phyloP scores from a whole-genome alignment of 2,888 invertebrate genomes.

The Celastrina argiolus region DNA sequence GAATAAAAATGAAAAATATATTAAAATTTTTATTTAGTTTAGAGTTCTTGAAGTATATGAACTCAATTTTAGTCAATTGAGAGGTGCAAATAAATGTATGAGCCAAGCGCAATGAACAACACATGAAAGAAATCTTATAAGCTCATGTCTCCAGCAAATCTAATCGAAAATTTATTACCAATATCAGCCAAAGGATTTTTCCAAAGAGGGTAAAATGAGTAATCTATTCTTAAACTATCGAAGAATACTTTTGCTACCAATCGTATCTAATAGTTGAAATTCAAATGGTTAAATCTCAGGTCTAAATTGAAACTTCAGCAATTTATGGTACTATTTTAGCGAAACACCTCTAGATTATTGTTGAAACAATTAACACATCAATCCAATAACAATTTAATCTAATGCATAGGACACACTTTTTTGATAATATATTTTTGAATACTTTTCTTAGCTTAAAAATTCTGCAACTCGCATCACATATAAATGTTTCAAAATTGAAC shows the following conservation, averaged over 20 bases:
- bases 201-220: slow-evolving; percentile 24
- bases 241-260: slow-evolving; percentile 25
- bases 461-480: background rate
- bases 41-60: slow-evolving; percentile 16
- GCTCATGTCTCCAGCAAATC: slow-evolving; percentile 24
- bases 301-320: slow-evolving; percentile 29
- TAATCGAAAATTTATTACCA: slow-evolving; percentile 22
- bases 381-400: slow-evolving; percentile 30
- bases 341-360: slow-evolving; percentile 28
- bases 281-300: slow-evolving; percentile 22
- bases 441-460: background rate
- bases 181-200: slow-evolving; percentile 25
- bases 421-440: background rate
- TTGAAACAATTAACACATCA: slow-evolving; percentile 28
- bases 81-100: slow-evolving; percentile 24
- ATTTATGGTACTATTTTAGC: slow-evolving; percentile 24
- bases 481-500: background rate
- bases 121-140: slow-evolving; percentile 23
- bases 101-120: slow-evolving; percentile 24
- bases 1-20: slow-evolving; percentile 10
- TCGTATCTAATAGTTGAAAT: slow-evolving; percentile 25
- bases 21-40: slow-evolving; percentile 5
- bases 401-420: slow-evolving; percentile 30
- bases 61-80: slow-evolving; percentile 22
- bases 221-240: slow-evolving; percentile 24